phyloP scores from a whole-genome alignment of 2,888 invertebrate species.

The Magallana nippona region DNA sequence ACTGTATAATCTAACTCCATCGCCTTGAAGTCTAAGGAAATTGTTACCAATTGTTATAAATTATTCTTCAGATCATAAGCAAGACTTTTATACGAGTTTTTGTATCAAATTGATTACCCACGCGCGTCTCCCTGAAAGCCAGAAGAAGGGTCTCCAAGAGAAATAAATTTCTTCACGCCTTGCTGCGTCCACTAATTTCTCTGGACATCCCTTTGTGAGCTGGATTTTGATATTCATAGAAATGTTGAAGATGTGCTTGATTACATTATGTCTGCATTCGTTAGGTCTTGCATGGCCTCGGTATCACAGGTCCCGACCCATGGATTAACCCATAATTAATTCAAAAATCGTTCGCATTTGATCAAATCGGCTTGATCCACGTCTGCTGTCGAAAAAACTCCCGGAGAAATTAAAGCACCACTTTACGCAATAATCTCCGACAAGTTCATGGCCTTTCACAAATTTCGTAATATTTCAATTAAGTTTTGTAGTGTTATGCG shows the following conservation, averaged over 20 bases:
- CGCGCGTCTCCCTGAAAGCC: not conserved
- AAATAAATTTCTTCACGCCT: constrained; percentile 19
- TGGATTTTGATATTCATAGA: constrained; percentile 32
- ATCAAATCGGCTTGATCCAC: not conserved
- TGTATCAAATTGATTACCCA: constrained; percentile 29
- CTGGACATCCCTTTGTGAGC: constrained; percentile 18
- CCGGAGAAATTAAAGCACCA: constrained; percentile 24
- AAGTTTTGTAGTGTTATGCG: constrained; percentile 44
- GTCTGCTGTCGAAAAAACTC: constrained; percentile 18
- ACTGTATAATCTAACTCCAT: not conserved
- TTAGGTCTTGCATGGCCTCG: not conserved
- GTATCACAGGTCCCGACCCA: constrained; percentile 19
- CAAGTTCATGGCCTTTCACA: constrained; percentile 46
- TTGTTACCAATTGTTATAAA: constrained; percentile 26
- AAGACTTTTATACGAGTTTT: constrained; percentile 23
- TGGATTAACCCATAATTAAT: constrained; percentile 42
- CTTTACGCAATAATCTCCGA: constrained; percentile 45
- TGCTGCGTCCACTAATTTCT: not conserved
- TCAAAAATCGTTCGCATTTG: constrained; percentile 26
- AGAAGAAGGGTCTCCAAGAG: not conserved
- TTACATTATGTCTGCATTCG: constrained; percentile 31
- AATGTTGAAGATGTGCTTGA: constrained; percentile 29
- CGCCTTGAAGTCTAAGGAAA: constrained; percentile 17
- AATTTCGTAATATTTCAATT: constrained; percentile 47
- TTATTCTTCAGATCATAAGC: constrained; percentile 27